Evolutionary conservation across 1,140 invertebrate genomes (phyloP), one percentile per base, ranked within the genome.

Genomic region (Drosophila takahashii): DNA sequence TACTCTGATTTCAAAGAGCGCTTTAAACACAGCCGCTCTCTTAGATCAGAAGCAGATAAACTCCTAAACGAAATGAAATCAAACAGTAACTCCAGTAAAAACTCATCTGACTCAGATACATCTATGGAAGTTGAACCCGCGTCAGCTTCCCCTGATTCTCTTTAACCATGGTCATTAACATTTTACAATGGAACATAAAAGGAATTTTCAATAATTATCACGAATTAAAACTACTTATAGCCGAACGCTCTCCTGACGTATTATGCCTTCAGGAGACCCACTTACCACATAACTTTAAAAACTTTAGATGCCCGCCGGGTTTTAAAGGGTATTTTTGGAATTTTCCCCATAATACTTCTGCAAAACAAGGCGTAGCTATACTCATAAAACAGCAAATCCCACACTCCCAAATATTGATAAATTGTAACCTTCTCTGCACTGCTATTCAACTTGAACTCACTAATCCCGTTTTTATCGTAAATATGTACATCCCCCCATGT

Each of bases 261-360:
- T 11, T 37, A 59, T 59, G 56, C 22, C 18, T 59, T 9, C 42
- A 48, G 7, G 32, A 59, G 15, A 59, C 56, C 4, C 29, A 47
- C 29, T 15, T 50, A 48, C 34, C 45, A 1, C 6, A 39, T 6
- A 39, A 50, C 15, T 52, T 51, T 16, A 16, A 50, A 29, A 34
- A 34, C 29, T 34, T 36, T 11, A 11, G 11, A 11, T 36, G 34
- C 11, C 34, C 34, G 4, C 11, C 11, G 11, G 3, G n/a, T 3
- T 41, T 8, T 9, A 16, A 16, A 16, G 6, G 39, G n/a, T 41
- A 41, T 16, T 41, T 41, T 16, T 41, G n/a, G 11, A 37, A 37
- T 13, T 13, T 37, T 1, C 39, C n/a, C 8, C 7, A 16, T 16
- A 41, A 41, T 9, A 16, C 39, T 2, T 8, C 39, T 7, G n/a